A percentile compares a stretch with the other conserved stretches of the same genome.
Evolutionary conservation across 2,113 vertebrate species (phyloP).

Genomic region (Tor tambroides): DNA sequence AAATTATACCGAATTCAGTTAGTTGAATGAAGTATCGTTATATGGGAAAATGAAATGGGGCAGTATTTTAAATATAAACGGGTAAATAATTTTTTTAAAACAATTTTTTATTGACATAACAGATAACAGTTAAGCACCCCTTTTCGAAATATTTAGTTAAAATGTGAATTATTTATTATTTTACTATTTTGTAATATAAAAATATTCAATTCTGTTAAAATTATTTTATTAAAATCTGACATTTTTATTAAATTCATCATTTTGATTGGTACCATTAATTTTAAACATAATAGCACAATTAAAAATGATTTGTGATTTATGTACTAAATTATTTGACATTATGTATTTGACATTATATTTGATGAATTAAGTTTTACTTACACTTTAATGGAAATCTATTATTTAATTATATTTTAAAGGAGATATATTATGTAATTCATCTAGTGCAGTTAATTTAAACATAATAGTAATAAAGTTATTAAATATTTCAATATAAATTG

Average conservation of each 20-base stretch:
- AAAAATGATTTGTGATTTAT: not conserved
- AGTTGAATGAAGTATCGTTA: not conserved
- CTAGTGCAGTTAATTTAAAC: not conserved
- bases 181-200: not conserved
- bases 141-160: not conserved
- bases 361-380: not conserved
- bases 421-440: no score
- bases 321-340: not conserved
- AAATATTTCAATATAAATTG: not conserved
- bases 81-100: not conserved
- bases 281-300: not conserved
- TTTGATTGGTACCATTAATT: not conserved
- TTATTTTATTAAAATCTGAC: not conserved
- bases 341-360: not conserved
- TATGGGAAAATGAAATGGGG: not conserved
- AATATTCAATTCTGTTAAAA: not conserved
- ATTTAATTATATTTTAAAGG: not conserved
- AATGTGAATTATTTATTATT: not conserved
- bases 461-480: not conserved
- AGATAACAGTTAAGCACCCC: not conserved
- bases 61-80: not conserved
- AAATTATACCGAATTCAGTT: not conserved
- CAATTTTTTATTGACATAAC: not conserved
- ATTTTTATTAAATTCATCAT: no score
- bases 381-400: not conserved